A percentile compares a stretch with the other conserved stretches of the same genome.
These are phyloP conservation scores for Hylaea fasciaria DNA, from an alignment of 2,888 invertebrate species.

Conservation along the genomic window DNA sequence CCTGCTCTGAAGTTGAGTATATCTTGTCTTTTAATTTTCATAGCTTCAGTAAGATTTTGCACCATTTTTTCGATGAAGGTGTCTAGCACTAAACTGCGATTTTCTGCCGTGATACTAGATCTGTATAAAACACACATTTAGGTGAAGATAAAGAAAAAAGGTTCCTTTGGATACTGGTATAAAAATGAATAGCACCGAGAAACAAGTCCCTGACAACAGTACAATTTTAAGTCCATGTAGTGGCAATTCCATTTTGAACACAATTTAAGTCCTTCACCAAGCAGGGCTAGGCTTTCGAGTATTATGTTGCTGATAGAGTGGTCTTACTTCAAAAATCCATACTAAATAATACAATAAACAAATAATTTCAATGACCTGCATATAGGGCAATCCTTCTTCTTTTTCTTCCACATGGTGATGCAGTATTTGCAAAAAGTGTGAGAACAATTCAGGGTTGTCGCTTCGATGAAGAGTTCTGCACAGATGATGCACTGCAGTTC, in stretches of 20 bases:
- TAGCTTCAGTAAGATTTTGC: slow-evolving; percentile 85
- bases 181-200: too few species aligned
- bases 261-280: too few species aligned
- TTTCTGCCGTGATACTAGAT: slow-evolving; percentile 74
- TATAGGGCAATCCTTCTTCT: slow-evolving; percentile 89
- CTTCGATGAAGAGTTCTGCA: slow-evolving; percentile 89
- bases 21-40: slow-evolving; percentile 83
- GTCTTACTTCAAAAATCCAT: too few species aligned
- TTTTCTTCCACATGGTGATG: slow-evolving; percentile 88
- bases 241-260: too few species aligned
- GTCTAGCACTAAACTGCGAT: slow-evolving; percentile 87
- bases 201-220: too few species aligned
- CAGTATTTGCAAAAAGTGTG: slow-evolving; percentile 91
- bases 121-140: slow-evolving; percentile 51
- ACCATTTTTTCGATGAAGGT: slow-evolving; percentile 90
- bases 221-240: too few species aligned
- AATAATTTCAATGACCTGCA: slow-evolving; percentile 76
- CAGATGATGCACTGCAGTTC: slow-evolving; percentile 91
- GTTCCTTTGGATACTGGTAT: too few species aligned
- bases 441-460: slow-evolving; percentile 89
- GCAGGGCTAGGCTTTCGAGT: too few species aligned
- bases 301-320: too few species aligned
- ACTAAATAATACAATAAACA: too few species aligned
- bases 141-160: too few species aligned
- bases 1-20: slow-evolving; percentile 80